Percentiles rank a stretch among this genome's conserved stretches.
Conservation (phyloP, 2,797 vertebrate genomes). For the Rhadinocentrus ornatus region DNA sequence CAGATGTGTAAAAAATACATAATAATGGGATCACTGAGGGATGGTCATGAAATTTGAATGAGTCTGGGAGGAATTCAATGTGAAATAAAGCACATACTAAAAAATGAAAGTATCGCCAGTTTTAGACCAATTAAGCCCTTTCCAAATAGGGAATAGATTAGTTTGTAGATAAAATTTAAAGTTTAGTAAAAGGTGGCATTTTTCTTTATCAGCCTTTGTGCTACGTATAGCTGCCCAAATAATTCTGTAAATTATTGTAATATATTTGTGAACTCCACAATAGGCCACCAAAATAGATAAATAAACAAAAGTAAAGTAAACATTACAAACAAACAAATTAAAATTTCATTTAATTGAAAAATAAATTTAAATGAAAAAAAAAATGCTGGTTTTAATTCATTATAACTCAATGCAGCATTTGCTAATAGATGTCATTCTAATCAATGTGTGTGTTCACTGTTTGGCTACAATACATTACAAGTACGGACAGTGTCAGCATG, state of each 20-base stretch:
- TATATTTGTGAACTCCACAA: background rate
- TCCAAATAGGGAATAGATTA: conserved; percentile 30
- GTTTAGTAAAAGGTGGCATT: background rate
- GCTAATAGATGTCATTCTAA: conserved; percentile 30
- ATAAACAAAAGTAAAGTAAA: too few species aligned
- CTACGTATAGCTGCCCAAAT: background rate
- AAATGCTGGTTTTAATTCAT: background rate
- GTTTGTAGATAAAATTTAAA: conserved; percentile 7
- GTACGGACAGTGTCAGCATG: conserved; percentile 26
- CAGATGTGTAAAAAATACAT: conserved; percentile 76
- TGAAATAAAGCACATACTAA: conserved; percentile 64
- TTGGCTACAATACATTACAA: conserved; percentile 35
- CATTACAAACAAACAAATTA: too few species aligned
- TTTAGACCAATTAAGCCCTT: conserved; percentile 40
- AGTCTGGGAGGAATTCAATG: conserved; percentile 67
- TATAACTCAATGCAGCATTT: background rate
- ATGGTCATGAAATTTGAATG: conserved; percentile 79
- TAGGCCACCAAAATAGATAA: background rate
- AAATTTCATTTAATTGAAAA: too few species aligned
- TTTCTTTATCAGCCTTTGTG: background rate
- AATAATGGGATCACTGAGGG: conserved; percentile 75
- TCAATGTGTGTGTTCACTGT: conserved; percentile 40
- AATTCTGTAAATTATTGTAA: background rate
- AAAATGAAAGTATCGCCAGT: conserved; percentile 47
- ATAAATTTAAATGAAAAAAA: too few species aligned